Evolutionary conservation across 1,140 invertebrate species (phyloP).

Genomic region (Halotydeus destructor): DNA sequence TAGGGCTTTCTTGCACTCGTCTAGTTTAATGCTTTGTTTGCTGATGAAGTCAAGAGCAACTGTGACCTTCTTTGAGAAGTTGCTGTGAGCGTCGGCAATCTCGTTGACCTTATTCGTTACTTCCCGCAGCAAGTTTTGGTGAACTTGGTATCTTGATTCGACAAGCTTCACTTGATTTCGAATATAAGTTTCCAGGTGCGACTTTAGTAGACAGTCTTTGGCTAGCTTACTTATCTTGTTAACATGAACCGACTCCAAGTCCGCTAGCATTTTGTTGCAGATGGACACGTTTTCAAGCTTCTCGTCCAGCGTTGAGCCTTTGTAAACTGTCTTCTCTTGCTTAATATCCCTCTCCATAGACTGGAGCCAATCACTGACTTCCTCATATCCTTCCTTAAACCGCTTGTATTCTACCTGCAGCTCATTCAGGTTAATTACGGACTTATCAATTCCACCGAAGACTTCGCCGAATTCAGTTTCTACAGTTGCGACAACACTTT

Average conservation of each 20-base stretch:
- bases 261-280: constrained; percentile 37
- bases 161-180: constrained; percentile 71
- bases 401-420: constrained; percentile 48
- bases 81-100: not conserved
- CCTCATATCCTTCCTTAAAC: constrained; percentile 77
- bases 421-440: constrained; percentile 47
- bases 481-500: constrained; percentile 57
- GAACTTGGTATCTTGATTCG: constrained; percentile 69
- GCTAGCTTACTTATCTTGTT: constrained; percentile 59
- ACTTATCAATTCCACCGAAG: constrained; percentile 61
- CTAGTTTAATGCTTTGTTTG: not conserved
- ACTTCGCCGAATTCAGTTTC: constrained; percentile 60
- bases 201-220: constrained; percentile 38
- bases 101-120: not conserved
- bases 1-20: not conserved
- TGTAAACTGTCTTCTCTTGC: constrained; percentile 61
- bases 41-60: not conserved
- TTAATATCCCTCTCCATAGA: constrained; percentile 77
- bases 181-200: constrained; percentile 69
- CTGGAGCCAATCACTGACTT: constrained; percentile 75
- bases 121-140: constrained; percentile 60
- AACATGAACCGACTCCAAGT: constrained; percentile 50
- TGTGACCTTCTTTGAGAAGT: not conserved
- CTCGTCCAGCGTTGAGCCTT: constrained; percentile 55
- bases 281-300: constrained; percentile 54